Conservation (phyloP, 2,888 invertebrate genomes). For the Drosophila falleni region DNA sequence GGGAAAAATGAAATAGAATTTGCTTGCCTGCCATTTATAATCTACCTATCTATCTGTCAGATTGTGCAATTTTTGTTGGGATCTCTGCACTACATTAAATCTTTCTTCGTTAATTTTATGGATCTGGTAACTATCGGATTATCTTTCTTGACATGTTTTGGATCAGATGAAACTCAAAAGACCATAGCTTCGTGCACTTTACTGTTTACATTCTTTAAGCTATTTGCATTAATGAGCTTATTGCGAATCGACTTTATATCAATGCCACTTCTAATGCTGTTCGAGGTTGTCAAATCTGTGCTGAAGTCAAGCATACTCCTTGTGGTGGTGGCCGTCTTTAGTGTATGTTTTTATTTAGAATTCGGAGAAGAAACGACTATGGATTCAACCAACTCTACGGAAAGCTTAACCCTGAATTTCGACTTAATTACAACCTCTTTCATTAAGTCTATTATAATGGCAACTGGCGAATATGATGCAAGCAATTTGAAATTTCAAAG, state of each 20-base stretch:
- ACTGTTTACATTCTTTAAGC: not conserved
- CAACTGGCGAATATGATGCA: conserved; percentile 22
- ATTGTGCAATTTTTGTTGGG: not conserved
- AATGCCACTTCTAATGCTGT: conserved; percentile 13
- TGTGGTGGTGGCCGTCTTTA: not conserved
- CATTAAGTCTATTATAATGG: conserved; percentile 1
- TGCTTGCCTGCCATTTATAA: not conserved
- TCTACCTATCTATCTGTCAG: not conserved
- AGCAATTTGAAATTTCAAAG: conserved; percentile 1
- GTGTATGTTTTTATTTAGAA: conserved; percentile 11
- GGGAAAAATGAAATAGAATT: not conserved
- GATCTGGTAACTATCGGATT: conserved; percentile 4
- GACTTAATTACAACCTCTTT: not conserved
- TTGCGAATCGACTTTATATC: conserved; percentile 7
- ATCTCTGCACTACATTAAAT: not conserved
- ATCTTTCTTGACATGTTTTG: not conserved
- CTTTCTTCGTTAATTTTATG: not conserved
- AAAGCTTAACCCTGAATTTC: not conserved
- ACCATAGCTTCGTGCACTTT: not conserved
- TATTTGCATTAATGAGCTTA: not conserved
- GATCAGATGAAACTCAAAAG: not conserved
- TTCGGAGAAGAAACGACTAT: not conserved
- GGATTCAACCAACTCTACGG: not conserved
- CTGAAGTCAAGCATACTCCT: not conserved
- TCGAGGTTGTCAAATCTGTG: conserved; percentile 4